Conservation (phyloP, 2,113 vertebrate genomes). For the Indicator maculatus region DNA sequence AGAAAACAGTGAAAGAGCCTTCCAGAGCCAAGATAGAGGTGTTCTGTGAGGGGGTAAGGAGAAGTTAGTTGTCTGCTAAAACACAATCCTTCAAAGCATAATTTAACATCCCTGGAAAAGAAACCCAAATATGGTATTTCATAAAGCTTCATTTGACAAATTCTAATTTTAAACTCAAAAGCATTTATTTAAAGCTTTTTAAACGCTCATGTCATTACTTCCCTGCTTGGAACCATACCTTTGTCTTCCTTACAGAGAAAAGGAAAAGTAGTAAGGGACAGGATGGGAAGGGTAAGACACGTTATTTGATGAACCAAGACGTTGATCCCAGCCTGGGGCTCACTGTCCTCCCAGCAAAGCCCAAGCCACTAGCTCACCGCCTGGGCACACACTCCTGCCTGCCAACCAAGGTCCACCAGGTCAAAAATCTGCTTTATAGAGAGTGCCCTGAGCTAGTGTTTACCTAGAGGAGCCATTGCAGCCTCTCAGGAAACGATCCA, state of each 20-base stretch:
- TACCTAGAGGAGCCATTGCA: constrained; percentile 37
- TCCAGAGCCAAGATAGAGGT: not conserved
- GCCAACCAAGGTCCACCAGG: constrained; percentile 47
- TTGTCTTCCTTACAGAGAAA: not conserved
- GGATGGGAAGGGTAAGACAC: not conserved
- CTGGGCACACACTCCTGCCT: not conserved
- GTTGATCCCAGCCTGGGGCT: not conserved
- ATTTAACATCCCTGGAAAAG: not conserved
- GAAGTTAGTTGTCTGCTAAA: not conserved
- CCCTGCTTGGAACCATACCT: not conserved
- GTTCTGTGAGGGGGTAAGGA: not conserved
- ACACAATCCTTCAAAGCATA: not conserved
- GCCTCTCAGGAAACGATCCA: constrained; percentile 39
- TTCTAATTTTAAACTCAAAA: not conserved
- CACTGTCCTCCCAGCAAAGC: not conserved
- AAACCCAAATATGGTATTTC: not conserved
- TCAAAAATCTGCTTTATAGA: constrained; percentile 40
- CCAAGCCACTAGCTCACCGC: not conserved
- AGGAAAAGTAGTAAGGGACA: not conserved
- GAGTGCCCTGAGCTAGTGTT: constrained; percentile 24
- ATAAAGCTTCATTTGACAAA: not conserved
- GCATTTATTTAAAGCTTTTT: not conserved
- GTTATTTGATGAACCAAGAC: constrained; percentile 35
- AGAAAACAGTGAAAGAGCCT: not conserved
- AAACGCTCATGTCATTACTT: not conserved